Conservation (phyloP, 1,140 invertebrate species). For the Portunus trituberculatus region DNA sequence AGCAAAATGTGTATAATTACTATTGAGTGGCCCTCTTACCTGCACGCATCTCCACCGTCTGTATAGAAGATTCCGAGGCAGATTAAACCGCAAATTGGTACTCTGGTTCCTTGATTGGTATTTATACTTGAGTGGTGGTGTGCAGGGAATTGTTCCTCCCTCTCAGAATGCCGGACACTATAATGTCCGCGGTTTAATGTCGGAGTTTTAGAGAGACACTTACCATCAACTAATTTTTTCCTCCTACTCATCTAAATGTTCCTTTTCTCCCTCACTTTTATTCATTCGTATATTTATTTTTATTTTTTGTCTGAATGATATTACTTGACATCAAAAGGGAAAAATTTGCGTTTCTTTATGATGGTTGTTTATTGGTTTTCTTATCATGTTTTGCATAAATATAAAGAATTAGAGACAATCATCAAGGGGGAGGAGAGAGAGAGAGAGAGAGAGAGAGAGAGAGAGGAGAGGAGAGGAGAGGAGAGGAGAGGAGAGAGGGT, state of each 20-base stretch:
- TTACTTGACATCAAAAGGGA: no score
- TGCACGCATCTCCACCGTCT: constrained; percentile 57
- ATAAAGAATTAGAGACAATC: no score
- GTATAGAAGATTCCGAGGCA: constrained; percentile 31
- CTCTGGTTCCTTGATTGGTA: constrained; percentile 7
- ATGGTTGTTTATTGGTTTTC: no score
- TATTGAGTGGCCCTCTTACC: constrained; percentile 45
- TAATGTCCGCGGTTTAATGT: constrained; percentile 24
- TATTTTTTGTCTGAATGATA: background rate
- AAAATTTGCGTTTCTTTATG: no score
- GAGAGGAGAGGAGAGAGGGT: background rate
- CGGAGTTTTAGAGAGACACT: background rate
- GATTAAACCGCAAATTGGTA: constrained; percentile 48
- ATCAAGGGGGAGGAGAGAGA: no score
- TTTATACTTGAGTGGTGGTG: constrained; percentile 30
- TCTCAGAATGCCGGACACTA: background rate
- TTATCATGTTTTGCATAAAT: no score
- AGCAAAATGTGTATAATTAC: constrained; percentile 63
- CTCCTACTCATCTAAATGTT: background rate
- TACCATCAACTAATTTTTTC: background rate
- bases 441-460: no score
- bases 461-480: background rate
- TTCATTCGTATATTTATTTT: background rate
- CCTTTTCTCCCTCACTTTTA: background rate
- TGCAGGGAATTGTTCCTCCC: constrained; percentile 9